phyloP scores from a whole-genome alignment of 2,888 invertebrate species.

The Acleris literana region DNA sequence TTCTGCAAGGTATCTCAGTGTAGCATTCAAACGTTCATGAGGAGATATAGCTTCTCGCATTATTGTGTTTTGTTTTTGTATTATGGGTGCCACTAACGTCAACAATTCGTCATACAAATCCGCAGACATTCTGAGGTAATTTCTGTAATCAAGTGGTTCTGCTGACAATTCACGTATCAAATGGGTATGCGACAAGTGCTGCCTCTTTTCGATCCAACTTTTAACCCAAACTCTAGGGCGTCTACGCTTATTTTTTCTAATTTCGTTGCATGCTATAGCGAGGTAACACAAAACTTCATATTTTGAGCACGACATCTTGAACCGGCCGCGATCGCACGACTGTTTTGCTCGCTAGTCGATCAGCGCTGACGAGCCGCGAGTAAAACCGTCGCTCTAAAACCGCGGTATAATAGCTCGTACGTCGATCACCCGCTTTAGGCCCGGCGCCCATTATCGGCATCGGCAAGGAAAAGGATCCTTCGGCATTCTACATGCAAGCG shows the following conservation, averaged over 20 bases:
- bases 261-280: constrained; percentile 4
- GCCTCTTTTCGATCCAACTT: constrained; percentile 4
- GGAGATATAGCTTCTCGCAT: constrained; percentile 10
- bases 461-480: no score
- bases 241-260: constrained; percentile 4
- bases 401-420: constrained; percentile 4
- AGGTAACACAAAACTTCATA: constrained; percentile 4
- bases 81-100: constrained; percentile 1
- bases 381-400: constrained; percentile 10
- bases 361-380: constrained; percentile 4
- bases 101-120: constrained; percentile 2
- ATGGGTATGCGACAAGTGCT: constrained; percentile 5
- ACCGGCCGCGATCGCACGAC: constrained; percentile 3
- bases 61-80: constrained; percentile 10
- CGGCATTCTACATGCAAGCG: no score
- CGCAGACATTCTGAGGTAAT: constrained; percentile 9
- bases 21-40: constrained; percentile 20
- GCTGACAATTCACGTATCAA: constrained; percentile 5
- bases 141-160: constrained; percentile 12
- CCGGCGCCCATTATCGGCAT: no score
- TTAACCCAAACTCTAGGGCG: constrained; percentile 5
- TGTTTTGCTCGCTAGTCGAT: constrained; percentile 6
- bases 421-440: no score
- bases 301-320: constrained; percentile 3
- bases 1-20: constrained; percentile 22